Evolutionary conservation across 1,140 invertebrate genomes (phyloP).

Genomic region (Lucilia cuprina): DNA sequence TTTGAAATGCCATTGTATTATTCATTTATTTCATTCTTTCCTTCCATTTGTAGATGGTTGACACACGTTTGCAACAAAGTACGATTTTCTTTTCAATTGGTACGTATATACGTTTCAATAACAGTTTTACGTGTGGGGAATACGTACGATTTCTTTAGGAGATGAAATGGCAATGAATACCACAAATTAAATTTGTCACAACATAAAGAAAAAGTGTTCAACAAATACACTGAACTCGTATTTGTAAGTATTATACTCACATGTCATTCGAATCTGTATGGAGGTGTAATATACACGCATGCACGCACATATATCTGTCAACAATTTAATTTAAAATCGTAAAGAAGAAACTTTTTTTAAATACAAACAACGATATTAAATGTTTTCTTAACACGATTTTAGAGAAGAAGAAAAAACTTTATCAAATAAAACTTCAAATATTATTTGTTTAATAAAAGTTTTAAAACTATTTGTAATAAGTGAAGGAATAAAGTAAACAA

Average conservation of each 20-base stretch:
- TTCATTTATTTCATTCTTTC: background rate
- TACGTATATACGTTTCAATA: background rate
- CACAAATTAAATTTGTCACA: background rate
- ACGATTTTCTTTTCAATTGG: background rate
- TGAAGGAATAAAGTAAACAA: too few relatives aligned
- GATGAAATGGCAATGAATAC: background rate
- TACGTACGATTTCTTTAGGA: background rate
- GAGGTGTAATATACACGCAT: too few relatives aligned
- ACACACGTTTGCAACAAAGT: background rate
- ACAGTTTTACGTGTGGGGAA: slow-evolving; percentile 4
- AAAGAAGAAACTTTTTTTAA: too few relatives aligned
- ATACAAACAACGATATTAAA: too few relatives aligned
- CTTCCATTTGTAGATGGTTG: background rate
- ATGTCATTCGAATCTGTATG: background rate
- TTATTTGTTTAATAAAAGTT: too few relatives aligned
- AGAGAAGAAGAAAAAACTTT: too few relatives aligned
- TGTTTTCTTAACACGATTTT: too few relatives aligned
- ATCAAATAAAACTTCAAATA: too few relatives aligned
- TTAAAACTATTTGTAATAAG: too few relatives aligned
- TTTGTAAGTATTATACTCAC: background rate
- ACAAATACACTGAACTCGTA: too few relatives aligned
- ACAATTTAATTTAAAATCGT: too few relatives aligned
- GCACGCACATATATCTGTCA: too few relatives aligned
- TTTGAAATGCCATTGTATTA: background rate
- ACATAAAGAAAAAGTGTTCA: background rate